Base-by-base conservation (phyloP, 2,113 vertebrate genomes). In the Chionomys nivalis region DNA sequence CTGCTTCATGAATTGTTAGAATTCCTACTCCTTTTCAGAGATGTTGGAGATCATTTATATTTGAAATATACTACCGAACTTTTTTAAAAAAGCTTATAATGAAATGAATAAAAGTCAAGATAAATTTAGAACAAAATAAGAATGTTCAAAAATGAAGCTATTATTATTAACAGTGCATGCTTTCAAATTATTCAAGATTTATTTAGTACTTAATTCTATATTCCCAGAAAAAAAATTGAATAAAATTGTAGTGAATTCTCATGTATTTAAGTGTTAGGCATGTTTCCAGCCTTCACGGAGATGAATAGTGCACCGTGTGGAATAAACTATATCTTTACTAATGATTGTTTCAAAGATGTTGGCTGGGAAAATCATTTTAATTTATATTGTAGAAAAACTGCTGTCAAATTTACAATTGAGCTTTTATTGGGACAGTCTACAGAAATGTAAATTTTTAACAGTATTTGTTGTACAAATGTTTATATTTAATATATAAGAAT, bases 261-360 rank as follows among this genome's bases (percentile, higher is more conserved):
- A 89, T 68, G 75, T 85, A 96, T 93, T 90, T 89, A 92, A 78
- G 5, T 87, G 39, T 86, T 9, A 44, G 39, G 4, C 0, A 7
- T 94, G 11, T 82, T 93, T 93, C 61, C 55, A 93, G 91, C 11
- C 7, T 96, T 96, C 36, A 77, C 13, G 52, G 55, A 94, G 42
- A 96, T 96, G 44, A 72, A 97, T 33, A 52, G 28, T 68, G 7
- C 52, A 81, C 44, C 83, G 44, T 49, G 19, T 49, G 13, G 3
- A 91, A 76, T 96, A 87, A 87, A 83, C 96, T 86, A 52, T 91
- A 76, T 65, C 11, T 75, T 44, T 91, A 23, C 28, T 93, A 95
- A 95, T 82, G 47, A 83, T 87, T 52, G 6, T 44, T 76, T 96
- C 90, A 87, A 94, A 24, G 49, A 97, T 55, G 65, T 94, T 36